Base-by-base conservation (phyloP, 2,797 vertebrate genomes). In the Trachurus trachurus region DNA sequence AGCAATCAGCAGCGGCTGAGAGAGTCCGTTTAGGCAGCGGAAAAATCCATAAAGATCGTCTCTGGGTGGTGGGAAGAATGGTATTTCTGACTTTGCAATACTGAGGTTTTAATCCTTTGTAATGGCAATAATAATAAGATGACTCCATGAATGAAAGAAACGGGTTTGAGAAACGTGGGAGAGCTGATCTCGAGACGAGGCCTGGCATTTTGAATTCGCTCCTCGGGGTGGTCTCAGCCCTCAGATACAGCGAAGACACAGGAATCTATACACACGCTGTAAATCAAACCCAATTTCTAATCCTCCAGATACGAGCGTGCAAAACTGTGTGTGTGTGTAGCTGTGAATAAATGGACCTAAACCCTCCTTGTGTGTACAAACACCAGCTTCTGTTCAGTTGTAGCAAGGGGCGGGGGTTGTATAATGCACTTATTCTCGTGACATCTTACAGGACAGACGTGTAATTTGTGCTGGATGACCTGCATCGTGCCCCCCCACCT, bases 61-160 rank as follows among this genome's bases (percentile, higher is more conserved):
- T 83, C 73, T 81, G 73, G 77, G 64, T 79, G 78, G 74, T 69
- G 82, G 86, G 87, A 87, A 86, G 50, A 40, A 52, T 40, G 53
- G 73, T 81, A 81, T 87, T 89, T 86, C 80, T 84, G 77, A 90
- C 60, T 77, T 69, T n/a, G 82, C 78, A 82, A 74, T 74, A 79
- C 71, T 70, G 73, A 66, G 54, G 64, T 87, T 39, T 39, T 90
- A 89, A 93, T 93, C 91, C 89, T 85, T 85, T 89, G 87, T 85
- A 81, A 88, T 89, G 91, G 89, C 87, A 92, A 92, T 90, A 92
- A 84, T 87, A 89, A 82, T 83, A 78, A 91, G 83, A 71, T 83
- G 79, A 88, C 84, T 88, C 79, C 67, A 75, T 78, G 78, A 83
- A 74, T 87, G 77, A 78, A 82, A 82, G 91, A 79, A 77, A 74